phyloP scores from a whole-genome alignment of 2,113 vertebrate species.

The Pteropus alecto region DNA sequence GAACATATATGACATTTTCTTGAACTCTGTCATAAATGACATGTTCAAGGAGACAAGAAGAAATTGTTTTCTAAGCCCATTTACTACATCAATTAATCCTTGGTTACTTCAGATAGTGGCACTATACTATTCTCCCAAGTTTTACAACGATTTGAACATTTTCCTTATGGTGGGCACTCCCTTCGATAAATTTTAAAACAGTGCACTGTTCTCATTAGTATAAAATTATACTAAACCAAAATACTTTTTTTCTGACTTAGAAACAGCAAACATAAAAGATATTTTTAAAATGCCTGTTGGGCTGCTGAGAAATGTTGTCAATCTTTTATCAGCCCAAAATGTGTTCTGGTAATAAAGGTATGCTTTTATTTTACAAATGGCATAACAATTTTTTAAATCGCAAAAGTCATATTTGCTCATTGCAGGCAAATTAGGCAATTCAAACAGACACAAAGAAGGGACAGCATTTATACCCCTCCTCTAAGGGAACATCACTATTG shows the following conservation, averaged over 20 bases:
- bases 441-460: not conserved
- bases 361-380: not conserved
- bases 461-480: not conserved
- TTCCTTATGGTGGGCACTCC: not conserved
- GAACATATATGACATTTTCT: not conserved
- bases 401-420: not conserved
- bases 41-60: not conserved
- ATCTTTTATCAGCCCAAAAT: not conserved
- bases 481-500: not conserved
- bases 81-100: not conserved
- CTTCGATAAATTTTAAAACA: not conserved
- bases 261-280: not conserved
- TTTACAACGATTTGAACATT: not conserved
- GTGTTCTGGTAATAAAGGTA: not conserved
- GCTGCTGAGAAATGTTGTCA: not conserved
- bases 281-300: slow-evolving; percentile 19
- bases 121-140: not conserved
- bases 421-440: not conserved
- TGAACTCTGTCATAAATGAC: not conserved
- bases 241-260: not conserved
- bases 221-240: not conserved
- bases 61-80: slow-evolving; percentile 7
- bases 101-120: not conserved
- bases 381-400: not conserved
- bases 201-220: not conserved